Percentiles rank a stretch among this genome's conserved stretches.
phyloP scores from a whole-genome alignment of 2,888 invertebrate genomes.

The Prosapia bicincta region DNA sequence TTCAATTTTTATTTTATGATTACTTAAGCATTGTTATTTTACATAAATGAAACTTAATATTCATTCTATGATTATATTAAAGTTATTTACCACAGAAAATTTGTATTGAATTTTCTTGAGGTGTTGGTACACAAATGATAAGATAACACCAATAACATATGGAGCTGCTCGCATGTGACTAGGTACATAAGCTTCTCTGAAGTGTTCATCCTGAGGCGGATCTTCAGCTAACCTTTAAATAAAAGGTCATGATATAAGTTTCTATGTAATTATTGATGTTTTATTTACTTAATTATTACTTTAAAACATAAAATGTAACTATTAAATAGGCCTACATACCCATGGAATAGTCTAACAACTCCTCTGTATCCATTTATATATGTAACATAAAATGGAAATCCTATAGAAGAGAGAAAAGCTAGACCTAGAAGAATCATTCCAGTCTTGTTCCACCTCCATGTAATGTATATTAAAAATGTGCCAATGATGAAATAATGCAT shows the following conservation, averaged over 20 bases:
- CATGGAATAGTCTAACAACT: constrained; percentile 21
- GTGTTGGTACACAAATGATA: constrained; percentile 25
- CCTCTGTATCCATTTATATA: constrained; percentile 22
- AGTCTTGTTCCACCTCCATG: constrained; percentile 9
- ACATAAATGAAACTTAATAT: too few species aligned
- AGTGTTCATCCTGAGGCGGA: constrained; percentile 31
- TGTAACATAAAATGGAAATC: constrained; percentile 19
- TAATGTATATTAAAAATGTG: constrained; percentile 12
- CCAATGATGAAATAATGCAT: constrained; percentile 32
- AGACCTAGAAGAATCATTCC: background rate
- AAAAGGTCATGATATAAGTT: too few species aligned
- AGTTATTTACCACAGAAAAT: constrained; percentile 29
- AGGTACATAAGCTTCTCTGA: constrained; percentile 30
- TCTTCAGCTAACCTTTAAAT: constrained; percentile 30
- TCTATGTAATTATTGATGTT: too few species aligned
- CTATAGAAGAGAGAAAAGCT: background rate
- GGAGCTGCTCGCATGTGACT: constrained; percentile 33
- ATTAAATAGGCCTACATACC: too few species aligned
- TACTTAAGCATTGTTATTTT: too few species aligned
- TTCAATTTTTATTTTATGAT: too few species aligned
- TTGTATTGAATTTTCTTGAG: constrained; percentile 27
- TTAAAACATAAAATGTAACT: too few species aligned
- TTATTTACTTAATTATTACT: too few species aligned
- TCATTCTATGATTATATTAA: too few species aligned
- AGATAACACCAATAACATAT: constrained; percentile 33